Conservation (phyloP, 2,888 invertebrate species). For the Drosophila parthenogenetica region DNA sequence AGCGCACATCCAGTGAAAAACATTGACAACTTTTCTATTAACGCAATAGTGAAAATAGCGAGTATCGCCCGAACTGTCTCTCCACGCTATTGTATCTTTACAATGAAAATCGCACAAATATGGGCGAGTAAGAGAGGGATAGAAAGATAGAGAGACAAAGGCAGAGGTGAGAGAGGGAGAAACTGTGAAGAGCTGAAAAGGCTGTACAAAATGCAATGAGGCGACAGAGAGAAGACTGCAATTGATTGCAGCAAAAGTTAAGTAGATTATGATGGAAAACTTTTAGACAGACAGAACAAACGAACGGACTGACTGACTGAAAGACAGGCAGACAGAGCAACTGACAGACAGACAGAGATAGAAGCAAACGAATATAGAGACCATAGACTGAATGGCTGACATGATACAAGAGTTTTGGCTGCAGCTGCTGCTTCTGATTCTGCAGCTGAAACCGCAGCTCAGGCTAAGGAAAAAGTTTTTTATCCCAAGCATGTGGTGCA, state of each 20-base stretch:
- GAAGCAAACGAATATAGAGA: conserved; percentile 16
- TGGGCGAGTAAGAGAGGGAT: conserved; percentile 22
- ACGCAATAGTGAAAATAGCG: conserved; percentile 57
- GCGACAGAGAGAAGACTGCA: conserved; percentile 65
- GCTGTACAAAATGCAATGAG: conserved; percentile 74
- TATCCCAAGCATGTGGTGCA: conserved; percentile 49
- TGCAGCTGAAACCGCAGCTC: conserved; percentile 39
- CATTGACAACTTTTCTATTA: conserved; percentile 78
- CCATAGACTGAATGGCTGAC: conserved; percentile 31
- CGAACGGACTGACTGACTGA: conserved; percentile 13
- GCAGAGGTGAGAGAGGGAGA: background rate
- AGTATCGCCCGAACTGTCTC: conserved; percentile 39
- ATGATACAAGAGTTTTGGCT: conserved; percentile 54
- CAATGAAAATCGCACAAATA: conserved; percentile 63
- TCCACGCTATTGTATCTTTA: conserved; percentile 58
- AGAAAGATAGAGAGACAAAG: background rate
- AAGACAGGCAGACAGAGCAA: background rate
- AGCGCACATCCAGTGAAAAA: conserved; percentile 34
- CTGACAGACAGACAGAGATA: conserved; percentile 8
- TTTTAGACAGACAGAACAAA: conserved; percentile 45
- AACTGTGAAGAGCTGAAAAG: conserved; percentile 43
- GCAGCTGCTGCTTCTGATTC: conserved; percentile 27
- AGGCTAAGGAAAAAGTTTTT: conserved; percentile 44
- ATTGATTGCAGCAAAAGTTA: conserved; percentile 81
- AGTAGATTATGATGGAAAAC: conserved; percentile 81